A percentile compares a stretch with the other conserved stretches of the same genome.
These are phyloP conservation scores for Abramis brama DNA, from an alignment of 2,113 vertebrate genomes.

Conservation along the genomic window DNA sequence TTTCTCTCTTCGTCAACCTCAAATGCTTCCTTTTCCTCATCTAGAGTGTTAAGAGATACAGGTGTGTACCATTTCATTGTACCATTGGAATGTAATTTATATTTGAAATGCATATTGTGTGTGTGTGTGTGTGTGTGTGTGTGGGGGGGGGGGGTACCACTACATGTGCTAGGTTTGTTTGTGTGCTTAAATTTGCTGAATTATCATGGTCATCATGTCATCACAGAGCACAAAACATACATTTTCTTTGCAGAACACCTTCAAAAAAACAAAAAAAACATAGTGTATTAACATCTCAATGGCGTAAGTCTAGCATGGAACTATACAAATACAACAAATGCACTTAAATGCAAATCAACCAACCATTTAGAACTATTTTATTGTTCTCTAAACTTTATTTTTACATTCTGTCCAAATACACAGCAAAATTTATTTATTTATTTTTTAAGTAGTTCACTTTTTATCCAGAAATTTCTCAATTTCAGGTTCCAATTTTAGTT, in stretches of 20 bases:
- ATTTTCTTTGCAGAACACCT: neutral
- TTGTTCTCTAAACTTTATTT: neutral
- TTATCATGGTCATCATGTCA: neutral
- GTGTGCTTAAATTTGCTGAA: conserved; percentile 16
- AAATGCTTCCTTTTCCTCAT: too few relatives aligned
- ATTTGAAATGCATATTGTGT: neutral
- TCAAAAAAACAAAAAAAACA: too few relatives aligned
- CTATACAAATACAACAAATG: neutral
- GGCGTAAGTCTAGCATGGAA: neutral
- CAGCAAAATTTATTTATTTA: neutral
- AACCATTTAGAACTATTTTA: too few relatives aligned
- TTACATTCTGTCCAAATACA: neutral
- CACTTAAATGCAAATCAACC: too few relatives aligned
- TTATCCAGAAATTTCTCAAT: neutral
- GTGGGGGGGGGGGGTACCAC: neutral
- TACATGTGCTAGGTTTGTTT: neutral
- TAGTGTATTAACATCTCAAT: neutral
- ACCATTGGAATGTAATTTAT: conserved; percentile 11
- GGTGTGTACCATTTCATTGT: neutral
- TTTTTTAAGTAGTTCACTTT: neutral
- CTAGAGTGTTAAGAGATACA: neutral
- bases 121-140: too few relatives aligned
- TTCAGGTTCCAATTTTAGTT: neutral
- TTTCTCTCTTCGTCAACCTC: neutral
- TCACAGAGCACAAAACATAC: neutral